Percentiles rank a stretch among this genome's conserved stretches.
These are phyloP conservation scores for Promerops cafer DNA, from an alignment of 2,113 vertebrate species.

Conservation along the genomic window DNA sequence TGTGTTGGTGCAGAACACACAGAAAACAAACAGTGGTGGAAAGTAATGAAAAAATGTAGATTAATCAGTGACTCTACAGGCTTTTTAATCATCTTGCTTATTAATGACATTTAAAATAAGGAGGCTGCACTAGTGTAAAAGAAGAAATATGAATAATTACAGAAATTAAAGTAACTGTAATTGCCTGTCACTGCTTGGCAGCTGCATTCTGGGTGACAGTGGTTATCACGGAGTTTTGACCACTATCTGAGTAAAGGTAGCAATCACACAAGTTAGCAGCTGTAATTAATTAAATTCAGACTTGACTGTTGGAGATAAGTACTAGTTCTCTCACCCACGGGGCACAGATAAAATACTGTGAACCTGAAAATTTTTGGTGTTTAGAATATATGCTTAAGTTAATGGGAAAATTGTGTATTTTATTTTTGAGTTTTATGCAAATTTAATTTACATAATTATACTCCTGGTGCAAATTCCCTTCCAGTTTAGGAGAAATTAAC, in stretches of 20 bases:
- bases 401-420: background rate
- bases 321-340: background rate
- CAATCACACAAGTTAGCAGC: background rate
- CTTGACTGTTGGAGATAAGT: background rate
- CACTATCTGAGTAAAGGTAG: background rate
- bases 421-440: background rate
- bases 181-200: background rate
- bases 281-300: background rate
- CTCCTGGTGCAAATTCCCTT: background rate
- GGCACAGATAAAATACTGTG: background rate
- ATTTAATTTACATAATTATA: background rate
- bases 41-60: conserved; percentile 36
- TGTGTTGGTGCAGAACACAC: conserved; percentile 19
- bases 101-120: background rate
- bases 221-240: background rate
- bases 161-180: background rate
- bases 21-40: background rate
- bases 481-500: background rate
- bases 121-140: background rate
- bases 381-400: background rate
- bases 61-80: background rate
- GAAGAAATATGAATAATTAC: background rate
- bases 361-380: background rate
- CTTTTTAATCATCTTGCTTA: background rate
- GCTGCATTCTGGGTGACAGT: background rate